Percentiles rank a stretch among this genome's conserved stretches.
These are phyloP conservation scores for Panorpa germanica DNA, from an alignment of 2,888 invertebrate species.

Conservation along the genomic window DNA sequence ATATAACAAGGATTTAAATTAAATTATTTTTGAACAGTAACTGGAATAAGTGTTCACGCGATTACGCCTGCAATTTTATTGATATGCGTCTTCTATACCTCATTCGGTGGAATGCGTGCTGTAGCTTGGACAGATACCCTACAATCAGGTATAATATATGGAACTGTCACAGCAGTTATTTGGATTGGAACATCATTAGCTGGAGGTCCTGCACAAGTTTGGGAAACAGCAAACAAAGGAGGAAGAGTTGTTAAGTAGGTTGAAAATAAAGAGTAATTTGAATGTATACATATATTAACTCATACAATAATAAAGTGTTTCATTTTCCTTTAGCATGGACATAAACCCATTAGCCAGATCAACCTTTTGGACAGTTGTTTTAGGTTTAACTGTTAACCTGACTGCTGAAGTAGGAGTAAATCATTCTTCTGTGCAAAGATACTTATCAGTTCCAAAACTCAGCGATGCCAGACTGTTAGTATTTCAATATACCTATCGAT, in stretches of 20 bases:
- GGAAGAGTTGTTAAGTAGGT: constrained; percentile 39
- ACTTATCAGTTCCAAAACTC: constrained; percentile 35
- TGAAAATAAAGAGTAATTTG: too few species aligned
- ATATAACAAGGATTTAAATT: too few species aligned
- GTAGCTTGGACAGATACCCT: constrained; percentile 42
- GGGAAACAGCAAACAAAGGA: constrained; percentile 31
- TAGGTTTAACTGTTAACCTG: constrained; percentile 39
- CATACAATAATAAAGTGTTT: too few species aligned
- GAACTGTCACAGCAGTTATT: constrained; percentile 31
- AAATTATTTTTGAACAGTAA: too few species aligned
- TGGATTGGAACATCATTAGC: constrained; percentile 31
- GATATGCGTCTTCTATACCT: constrained; percentile 57
- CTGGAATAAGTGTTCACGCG: constrained; percentile 28
- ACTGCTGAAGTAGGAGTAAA: constrained; percentile 32
- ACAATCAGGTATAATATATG: constrained; percentile 34
- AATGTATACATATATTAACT: too few species aligned
- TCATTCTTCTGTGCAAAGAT: constrained; percentile 38
- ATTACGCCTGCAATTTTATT: constrained; percentile 47
- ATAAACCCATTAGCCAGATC: constrained; percentile 35
- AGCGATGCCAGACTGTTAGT: constrained; percentile 23
- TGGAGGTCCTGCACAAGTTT: constrained; percentile 35
- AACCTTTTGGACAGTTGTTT: constrained; percentile 35
- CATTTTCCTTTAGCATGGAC: constrained; percentile 30
- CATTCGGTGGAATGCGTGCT: constrained; percentile 35
- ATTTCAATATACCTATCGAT: too few species aligned